Conservation (phyloP, 2,888 invertebrate genomes). For the Cerastis leucographa region DNA sequence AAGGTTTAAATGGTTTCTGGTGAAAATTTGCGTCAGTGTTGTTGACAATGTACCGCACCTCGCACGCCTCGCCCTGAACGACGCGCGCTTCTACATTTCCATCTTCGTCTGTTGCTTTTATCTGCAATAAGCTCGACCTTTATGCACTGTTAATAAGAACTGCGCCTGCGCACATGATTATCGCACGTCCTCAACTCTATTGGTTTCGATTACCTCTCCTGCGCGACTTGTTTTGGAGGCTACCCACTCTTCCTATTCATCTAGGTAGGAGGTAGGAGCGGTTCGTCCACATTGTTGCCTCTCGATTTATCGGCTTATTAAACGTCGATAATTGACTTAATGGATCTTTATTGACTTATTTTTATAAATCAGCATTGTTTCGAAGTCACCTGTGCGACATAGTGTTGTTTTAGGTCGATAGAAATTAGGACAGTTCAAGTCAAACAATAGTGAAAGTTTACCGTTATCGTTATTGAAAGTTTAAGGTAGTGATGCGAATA, state of each 20-base stretch:
- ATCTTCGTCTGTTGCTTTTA: slow-evolving; percentile 30
- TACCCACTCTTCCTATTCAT: slow-evolving; percentile 66
- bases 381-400: slow-evolving; percentile 47
- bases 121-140: slow-evolving; percentile 50
- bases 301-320: slow-evolving; percentile 72
- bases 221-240: slow-evolving; percentile 64
- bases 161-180: slow-evolving; percentile 50
- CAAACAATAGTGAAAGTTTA: slow-evolving; percentile 67
- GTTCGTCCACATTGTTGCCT: slow-evolving; percentile 62
- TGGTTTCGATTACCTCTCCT: slow-evolving; percentile 55
- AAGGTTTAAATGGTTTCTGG: slow-evolving; percentile 76
- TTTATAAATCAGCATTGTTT: slow-evolving; percentile 51
- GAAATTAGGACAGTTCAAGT: slow-evolving; percentile 57
- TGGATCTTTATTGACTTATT: slow-evolving; percentile 65
- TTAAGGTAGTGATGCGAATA: slow-evolving; percentile 46
- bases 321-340: slow-evolving; percentile 76
- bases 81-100: slow-evolving; percentile 23
- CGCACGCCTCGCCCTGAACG: slow-evolving; percentile 13
- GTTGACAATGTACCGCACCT: slow-evolving; percentile 42
- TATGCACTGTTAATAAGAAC: slow-evolving; percentile 49
- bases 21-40: slow-evolving; percentile 57
- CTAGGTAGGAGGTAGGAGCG: slow-evolving; percentile 55
- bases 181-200: slow-evolving; percentile 59
- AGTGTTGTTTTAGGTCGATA: slow-evolving; percentile 49
- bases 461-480: slow-evolving; percentile 52